Evolutionary conservation across 2,888 invertebrate genomes (phyloP).

Genomic region (Portevinia maculata): DNA sequence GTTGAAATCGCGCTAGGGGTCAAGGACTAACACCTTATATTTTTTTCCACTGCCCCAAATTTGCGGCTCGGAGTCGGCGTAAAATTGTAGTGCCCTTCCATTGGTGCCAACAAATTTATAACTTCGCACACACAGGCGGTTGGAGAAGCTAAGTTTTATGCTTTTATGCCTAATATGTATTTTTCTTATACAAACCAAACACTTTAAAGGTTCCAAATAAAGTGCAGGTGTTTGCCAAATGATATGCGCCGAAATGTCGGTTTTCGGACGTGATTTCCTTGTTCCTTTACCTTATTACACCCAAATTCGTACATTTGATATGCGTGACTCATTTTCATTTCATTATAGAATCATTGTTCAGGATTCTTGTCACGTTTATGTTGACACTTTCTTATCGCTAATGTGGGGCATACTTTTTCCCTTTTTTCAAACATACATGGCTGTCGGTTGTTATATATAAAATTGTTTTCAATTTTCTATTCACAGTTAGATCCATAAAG

Average conservation of each 20-base stretch:
- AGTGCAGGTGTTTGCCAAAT: constrained; percentile 53
- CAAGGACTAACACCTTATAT: too few relatives aligned
- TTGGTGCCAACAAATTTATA: too few relatives aligned
- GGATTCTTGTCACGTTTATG: constrained; percentile 67
- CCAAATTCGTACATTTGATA: constrained; percentile 22
- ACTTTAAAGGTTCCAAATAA: constrained; percentile 23
- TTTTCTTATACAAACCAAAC: not conserved
- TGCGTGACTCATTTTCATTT: constrained; percentile 50
- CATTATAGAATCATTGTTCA: constrained; percentile 46
- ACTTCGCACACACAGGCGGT: too few relatives aligned
- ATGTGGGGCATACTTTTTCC: constrained; percentile 46
- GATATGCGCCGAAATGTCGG: constrained; percentile 48
- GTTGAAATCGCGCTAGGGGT: too few relatives aligned
- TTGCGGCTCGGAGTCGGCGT: too few relatives aligned
- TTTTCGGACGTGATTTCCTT: constrained; percentile 58
- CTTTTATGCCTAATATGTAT: too few relatives aligned
- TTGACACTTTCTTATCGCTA: constrained; percentile 73
- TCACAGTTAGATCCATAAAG: constrained; percentile 27
- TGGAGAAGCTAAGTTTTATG: too few relatives aligned
- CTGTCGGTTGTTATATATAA: constrained; percentile 33
- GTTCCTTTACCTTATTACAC: constrained; percentile 13
- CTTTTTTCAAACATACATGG: constrained; percentile 24
- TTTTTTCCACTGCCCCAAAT: too few relatives aligned
- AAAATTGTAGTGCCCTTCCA: too few relatives aligned
- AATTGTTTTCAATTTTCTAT: constrained; percentile 70